Percentiles rank a stretch among this genome's conserved stretches.
Evolutionary conservation across 2,888 invertebrate species (phyloP).

Genomic region (Lepidochrysops patricia): DNA sequence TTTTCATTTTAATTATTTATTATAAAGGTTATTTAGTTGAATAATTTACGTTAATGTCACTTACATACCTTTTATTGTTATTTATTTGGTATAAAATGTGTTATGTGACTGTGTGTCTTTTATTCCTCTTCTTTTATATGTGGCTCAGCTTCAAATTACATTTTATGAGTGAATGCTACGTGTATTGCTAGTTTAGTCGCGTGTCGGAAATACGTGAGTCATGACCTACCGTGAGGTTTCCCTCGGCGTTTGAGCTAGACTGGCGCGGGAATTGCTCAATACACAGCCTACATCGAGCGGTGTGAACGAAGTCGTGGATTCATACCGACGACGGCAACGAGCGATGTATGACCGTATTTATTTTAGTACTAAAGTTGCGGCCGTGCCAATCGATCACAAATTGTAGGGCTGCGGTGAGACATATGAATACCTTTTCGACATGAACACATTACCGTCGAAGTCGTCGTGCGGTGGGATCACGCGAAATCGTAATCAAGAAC

Average conservation of each 20-base stretch:
- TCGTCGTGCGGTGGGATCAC: conserved; percentile 27
- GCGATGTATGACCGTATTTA: conserved; percentile 3
- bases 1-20: neutral
- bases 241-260: conserved; percentile 19
- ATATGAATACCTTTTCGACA: conserved; percentile 27
- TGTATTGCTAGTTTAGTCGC: conserved; percentile 41
- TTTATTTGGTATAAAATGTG: neutral
- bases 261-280: neutral
- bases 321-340: neutral
- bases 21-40: neutral
- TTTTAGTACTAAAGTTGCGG: conserved; percentile 17
- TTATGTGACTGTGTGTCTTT: neutral
- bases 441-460: conserved; percentile 23
- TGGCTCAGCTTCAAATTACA: conserved; percentile 8
- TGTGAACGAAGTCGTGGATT: neutral
- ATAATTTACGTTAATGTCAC: neutral
- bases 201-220: conserved; percentile 43
- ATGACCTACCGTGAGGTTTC: conserved; percentile 34
- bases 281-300: conserved; percentile 18
- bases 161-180: conserved; percentile 18
- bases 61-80: neutral
- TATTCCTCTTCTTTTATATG: neutral
- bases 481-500: conserved; percentile 28
- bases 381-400: conserved; percentile 25
- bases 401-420: conserved; percentile 27